A percentile compares a stretch with the other conserved stretches of the same genome.
Conservation (phyloP, 35 echinoderm and acorn worm genomes). For the Antedon bifida region DNA sequence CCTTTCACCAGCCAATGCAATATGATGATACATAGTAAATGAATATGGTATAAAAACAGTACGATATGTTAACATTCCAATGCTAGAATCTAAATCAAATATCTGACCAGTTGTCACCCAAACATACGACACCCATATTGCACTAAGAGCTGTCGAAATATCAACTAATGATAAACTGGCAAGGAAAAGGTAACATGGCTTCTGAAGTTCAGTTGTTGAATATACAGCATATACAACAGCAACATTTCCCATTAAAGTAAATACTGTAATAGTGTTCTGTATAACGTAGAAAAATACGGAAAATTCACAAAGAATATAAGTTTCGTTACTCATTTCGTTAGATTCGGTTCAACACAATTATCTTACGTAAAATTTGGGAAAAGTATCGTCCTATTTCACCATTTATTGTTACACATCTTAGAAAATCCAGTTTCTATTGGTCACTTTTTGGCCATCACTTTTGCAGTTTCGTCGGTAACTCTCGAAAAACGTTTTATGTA, state of each 20-base stretch:
- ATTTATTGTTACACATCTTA: too few species aligned
- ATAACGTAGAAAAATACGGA: not conserved
- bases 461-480: too few species aligned
- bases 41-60: not conserved
- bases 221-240: not conserved
- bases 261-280: not conserved
- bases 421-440: too few species aligned
- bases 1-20: not conserved
- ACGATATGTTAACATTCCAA: not conserved
- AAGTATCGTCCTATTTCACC: too few species aligned
- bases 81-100: not conserved
- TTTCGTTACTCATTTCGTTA: too few species aligned
- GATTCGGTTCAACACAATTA: too few species aligned
- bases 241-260: not conserved
- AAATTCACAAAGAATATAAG: not conserved
- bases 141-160: not conserved
- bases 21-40: not conserved
- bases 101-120: not conserved
- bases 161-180: not conserved
- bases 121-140: not conserved
- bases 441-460: too few species aligned
- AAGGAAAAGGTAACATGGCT: not conserved
- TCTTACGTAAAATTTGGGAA: too few species aligned
- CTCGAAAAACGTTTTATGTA: too few species aligned
- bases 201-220: not conserved